Conservation (phyloP, 2,888 invertebrate species). For the Rhingia campestris region DNA sequence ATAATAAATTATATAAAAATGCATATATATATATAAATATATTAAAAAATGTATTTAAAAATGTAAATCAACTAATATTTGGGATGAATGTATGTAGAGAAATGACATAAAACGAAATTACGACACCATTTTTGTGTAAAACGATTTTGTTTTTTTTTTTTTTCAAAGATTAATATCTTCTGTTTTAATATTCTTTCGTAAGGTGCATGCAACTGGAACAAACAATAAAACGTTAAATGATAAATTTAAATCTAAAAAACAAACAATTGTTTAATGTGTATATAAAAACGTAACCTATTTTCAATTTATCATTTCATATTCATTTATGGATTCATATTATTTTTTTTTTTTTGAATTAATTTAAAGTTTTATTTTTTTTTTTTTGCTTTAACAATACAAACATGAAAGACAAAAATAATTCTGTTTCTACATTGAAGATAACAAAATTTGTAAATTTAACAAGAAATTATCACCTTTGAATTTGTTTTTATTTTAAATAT, state of each 20-base stretch:
- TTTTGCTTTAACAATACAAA: conserved; percentile 27
- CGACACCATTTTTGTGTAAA: conserved; percentile 11
- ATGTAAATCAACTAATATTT: conserved; percentile 55
- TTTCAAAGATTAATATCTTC: neutral
- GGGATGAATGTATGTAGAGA: conserved; percentile 25
- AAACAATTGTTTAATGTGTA: neutral
- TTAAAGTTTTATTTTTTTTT: conserved; percentile 16
- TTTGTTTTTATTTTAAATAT: conserved; percentile 34
- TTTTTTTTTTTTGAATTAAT: conserved; percentile 14
- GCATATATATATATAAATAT: conserved; percentile 37
- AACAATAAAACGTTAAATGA: conserved; percentile 16
- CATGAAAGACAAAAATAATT: conserved; percentile 18
- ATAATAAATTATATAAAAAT: conserved; percentile 36
- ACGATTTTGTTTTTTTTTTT: conserved; percentile 19
- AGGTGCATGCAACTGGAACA: conserved; percentile 41
- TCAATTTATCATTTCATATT: conserved; percentile 6
- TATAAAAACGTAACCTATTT: conserved; percentile 16
- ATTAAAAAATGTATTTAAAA: conserved; percentile 31
- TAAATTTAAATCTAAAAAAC: conserved; percentile 14
- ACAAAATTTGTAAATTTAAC: conserved; percentile 56
- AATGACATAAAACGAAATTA: conserved; percentile 28
- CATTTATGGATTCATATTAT: conserved; percentile 34
- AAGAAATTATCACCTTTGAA: conserved; percentile 67
- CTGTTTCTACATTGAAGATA: conserved; percentile 37
- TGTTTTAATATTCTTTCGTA: neutral